These are phyloP conservation scores for Takifugu ocellatus DNA, from an alignment of 2,797 vertebrate species.

Conservation along the genomic window DNA sequence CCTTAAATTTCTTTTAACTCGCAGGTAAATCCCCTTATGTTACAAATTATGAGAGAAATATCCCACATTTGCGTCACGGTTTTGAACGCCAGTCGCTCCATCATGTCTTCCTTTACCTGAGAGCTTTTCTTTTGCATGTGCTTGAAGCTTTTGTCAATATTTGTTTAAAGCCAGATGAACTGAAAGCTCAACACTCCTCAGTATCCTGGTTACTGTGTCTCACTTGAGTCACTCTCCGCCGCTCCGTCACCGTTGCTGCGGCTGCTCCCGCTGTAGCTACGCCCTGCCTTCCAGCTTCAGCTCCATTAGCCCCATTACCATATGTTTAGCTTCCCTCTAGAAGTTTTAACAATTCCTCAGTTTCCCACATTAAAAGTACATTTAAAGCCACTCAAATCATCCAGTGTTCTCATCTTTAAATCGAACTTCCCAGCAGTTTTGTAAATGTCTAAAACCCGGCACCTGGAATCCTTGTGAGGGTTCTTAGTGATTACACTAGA, in stretches of 20 bases:
- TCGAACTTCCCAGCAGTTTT: too few relatives aligned
- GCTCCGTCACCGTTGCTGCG: conserved; percentile 27
- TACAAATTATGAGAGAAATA: conserved; percentile 4
- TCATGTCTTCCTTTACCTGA: conserved; percentile 29
- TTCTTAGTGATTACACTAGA: too few relatives aligned
- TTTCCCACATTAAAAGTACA: too few relatives aligned
- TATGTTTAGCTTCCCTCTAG: background rate
- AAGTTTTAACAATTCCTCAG: too few relatives aligned
- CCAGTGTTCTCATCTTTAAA: too few relatives aligned
- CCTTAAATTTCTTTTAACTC: background rate
- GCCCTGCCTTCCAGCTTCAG: conserved; percentile 37
- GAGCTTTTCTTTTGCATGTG: conserved; percentile 51
- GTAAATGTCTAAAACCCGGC: too few relatives aligned
- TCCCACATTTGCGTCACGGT: conserved; percentile 1
- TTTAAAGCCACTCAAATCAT: too few relatives aligned
- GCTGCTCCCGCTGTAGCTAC: conserved; percentile 19
- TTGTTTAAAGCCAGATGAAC: conserved; percentile 65
- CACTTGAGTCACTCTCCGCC: conserved; percentile 51
- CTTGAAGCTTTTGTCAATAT: conserved; percentile 67
- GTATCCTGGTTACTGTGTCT: conserved; percentile 70
- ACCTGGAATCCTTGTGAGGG: too few relatives aligned
- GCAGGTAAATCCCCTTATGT: background rate
- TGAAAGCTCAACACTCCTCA: conserved; percentile 48
- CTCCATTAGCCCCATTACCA: background rate
- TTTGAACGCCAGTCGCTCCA: conserved; percentile 1